Percentiles rank a stretch among this genome's conserved stretches.
Conservation (phyloP, 1,140 invertebrate species). For the Pogonognathellus flavescens region DNA sequence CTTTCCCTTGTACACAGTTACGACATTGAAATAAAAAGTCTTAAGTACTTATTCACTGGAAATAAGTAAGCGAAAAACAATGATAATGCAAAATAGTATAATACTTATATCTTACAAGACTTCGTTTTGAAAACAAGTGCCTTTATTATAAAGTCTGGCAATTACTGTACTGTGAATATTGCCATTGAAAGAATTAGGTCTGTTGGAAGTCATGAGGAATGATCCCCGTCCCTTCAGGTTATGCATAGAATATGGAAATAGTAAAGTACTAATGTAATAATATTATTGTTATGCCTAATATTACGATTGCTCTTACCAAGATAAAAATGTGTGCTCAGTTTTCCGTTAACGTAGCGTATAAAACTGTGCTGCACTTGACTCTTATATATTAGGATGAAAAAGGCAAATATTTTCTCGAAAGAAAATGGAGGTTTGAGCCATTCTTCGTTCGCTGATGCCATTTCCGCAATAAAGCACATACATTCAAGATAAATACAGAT, state of each 20-base stretch:
- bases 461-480: conserved; percentile 46
- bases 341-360: background rate
- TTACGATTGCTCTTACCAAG: background rate
- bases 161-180: no score
- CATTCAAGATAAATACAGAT: conserved; percentile 51
- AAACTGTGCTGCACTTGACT: background rate
- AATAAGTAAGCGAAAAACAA: no score
- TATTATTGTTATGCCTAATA: conserved; percentile 31
- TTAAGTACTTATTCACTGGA: no score
- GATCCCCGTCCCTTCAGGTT: no score
- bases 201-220: no score
- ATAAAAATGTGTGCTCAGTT: conserved; percentile 13
- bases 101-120: no score
- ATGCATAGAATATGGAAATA: no score
- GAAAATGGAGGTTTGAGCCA: conserved; percentile 38
- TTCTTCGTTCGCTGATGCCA: conserved; percentile 34
- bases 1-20: no score
- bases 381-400: background rate
- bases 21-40: no score
- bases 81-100: no score
- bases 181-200: background rate
- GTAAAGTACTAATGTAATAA: conserved; percentile 12
- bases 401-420: conserved; percentile 21
- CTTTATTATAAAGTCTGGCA: no score
- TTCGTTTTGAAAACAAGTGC: background rate